Evolutionary conservation across 2,888 invertebrate species (phyloP).

Genomic region (Troides aeacus): DNA sequence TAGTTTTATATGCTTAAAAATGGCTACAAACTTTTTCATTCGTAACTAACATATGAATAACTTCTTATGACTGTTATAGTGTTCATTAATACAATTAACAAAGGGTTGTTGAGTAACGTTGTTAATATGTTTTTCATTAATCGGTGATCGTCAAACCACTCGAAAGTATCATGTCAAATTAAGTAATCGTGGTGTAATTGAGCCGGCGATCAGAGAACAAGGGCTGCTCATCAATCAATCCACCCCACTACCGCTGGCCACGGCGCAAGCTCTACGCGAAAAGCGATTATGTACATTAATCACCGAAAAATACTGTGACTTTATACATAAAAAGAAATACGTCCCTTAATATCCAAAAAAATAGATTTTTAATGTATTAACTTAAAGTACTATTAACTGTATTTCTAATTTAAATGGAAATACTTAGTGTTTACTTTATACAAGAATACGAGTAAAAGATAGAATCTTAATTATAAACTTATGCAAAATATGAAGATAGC

Average conservation of each 20-base stretch:
- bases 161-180: slow-evolving; percentile 72
- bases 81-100: neutral
- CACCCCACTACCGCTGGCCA: slow-evolving; percentile 44
- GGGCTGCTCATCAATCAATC: slow-evolving; percentile 72
- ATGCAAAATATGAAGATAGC: no score
- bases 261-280: slow-evolving; percentile 30
- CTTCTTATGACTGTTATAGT: neutral
- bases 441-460: no score
- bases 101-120: neutral
- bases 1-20: no score
- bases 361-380: no score
- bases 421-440: no score
- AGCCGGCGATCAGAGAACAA: slow-evolving; percentile 68
- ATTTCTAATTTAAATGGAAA: no score
- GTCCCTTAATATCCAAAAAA: no score
- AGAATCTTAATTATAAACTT: no score
- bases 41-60: neutral
- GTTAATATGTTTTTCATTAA: neutral
- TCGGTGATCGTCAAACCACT: slow-evolving; percentile 39
- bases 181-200: slow-evolving; percentile 74
- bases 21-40: no score
- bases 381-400: no score
- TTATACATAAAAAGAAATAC: neutral
- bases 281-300: slow-evolving; percentile 29
- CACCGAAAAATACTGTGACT: neutral